Base-by-base conservation (phyloP, 2,113 vertebrate species). In the Cyprinodon variegatus region DNA sequence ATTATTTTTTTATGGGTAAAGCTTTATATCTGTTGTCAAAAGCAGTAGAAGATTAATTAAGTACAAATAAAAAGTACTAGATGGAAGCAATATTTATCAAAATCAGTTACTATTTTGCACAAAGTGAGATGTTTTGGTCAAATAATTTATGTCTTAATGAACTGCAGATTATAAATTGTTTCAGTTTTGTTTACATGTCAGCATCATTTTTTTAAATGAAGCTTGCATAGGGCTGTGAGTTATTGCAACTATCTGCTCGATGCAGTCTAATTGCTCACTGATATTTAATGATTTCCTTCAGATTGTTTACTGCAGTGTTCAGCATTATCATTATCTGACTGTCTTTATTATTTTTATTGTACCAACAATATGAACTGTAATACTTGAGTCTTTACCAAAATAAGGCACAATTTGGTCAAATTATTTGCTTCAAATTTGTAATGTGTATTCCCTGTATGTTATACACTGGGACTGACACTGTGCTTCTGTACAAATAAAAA, bases 51-150 rank as follows among this genome's bases (percentile, higher is more conserved):
- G 57, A 48, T 68, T 0, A 77, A 76, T 79, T 48, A 45, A 36
- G 20, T 68, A 7, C 39, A 41, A 40, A 45, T 40, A 15, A 20
- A 6, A 29, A 1, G 13, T 70, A n/a, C 12, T 40, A 69, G 36
- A 46, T 43, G 38, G 15, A 41, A 79, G 22, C 4, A 15, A 77
- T 3, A 76, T 48, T n/a, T 50, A 13, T n/a, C 53, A 10, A 29
- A 75, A 66, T 67, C 57, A 4, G 59, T 76, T 77, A 15, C 68
- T 64, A 20, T 72, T 83, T 85, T 87, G 71, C 76, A 88, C 84
- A 82, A 76, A 53, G 41, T 77, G 43, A 72, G 11, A 38, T 13
- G 22, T 36, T 62, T 77, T 10, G 67, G 68, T 70, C 70, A 84
- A 86, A 81, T 39, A 77, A 22, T 72, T 41, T 0, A 66, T 71